phyloP scores from a whole-genome alignment of 35 echinoderm and acorn worm genomes.

The Anneissia japonica region DNA sequence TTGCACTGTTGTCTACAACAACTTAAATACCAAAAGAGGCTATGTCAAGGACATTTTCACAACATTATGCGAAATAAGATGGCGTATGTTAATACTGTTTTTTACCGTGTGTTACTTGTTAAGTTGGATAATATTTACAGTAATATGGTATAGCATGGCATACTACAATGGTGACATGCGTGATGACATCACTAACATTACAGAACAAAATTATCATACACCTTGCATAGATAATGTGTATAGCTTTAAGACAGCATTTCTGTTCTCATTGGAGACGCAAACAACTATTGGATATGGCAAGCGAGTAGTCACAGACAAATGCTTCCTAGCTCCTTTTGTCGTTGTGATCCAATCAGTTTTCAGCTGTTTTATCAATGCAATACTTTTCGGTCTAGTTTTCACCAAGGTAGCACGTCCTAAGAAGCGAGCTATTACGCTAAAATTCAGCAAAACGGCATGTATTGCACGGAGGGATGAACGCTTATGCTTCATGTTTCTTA shows the following conservation, averaged over 20 bases:
- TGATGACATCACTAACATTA: slow-evolving; percentile 25
- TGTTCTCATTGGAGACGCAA: slow-evolving; percentile 90
- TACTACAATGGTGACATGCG: slow-evolving; percentile 72
- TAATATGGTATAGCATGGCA: slow-evolving; percentile 66
- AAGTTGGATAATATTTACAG: slow-evolving; percentile 59
- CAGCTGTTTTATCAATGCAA: slow-evolving; percentile 81
- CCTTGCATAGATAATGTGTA: slow-evolving; percentile 87
- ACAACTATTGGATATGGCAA: slow-evolving; percentile 97
- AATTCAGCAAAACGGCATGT: slow-evolving; percentile 76
- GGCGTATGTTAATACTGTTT: slow-evolving; percentile 66
- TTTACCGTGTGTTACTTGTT: slow-evolving; percentile 53
- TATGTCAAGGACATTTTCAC: slow-evolving; percentile 81
- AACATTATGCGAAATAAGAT: slow-evolving; percentile 70
- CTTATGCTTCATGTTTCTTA: slow-evolving; percentile 84
- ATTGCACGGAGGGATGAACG: slow-evolving; percentile 85
- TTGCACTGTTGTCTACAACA: slow-evolving; percentile 67
- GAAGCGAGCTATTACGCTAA: slow-evolving; percentile 81
- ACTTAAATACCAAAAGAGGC: slow-evolving; percentile 23
- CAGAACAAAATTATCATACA: slow-evolving; percentile 42
- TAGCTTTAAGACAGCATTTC: slow-evolving; percentile 74
- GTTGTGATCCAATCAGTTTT: slow-evolving; percentile 95
- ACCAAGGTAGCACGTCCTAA: slow-evolving; percentile 92
- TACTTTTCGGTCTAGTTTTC: slow-evolving; percentile 81
- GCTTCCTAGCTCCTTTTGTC: slow-evolving; percentile 55
- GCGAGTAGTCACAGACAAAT: slow-evolving; percentile 59